Base-by-base conservation (phyloP, 2,113 vertebrate genomes). In the Madoqua kirkii region DNA sequence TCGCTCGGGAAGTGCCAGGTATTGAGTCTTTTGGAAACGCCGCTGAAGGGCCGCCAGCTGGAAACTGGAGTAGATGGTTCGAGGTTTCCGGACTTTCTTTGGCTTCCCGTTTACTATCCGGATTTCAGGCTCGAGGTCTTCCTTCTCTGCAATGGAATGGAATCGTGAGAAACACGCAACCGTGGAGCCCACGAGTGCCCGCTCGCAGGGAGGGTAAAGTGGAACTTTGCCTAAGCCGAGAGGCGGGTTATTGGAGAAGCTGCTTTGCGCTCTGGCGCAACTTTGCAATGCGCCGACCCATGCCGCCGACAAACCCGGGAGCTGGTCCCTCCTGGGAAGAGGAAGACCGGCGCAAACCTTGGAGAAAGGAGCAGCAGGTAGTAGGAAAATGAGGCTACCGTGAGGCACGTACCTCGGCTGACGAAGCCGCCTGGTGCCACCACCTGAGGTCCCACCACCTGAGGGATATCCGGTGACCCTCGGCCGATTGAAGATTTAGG, bases 61-160 rank as follows among this genome's bases (percentile, higher is more conserved):
- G 98, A 99, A 99, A 93, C 99, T 99, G 98, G 99, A 99, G 97
- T 99, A 99, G 98, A 99, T 99, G 92, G 99, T 99, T 67, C 99
- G 99, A 59, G 99, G 99, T 98, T 99, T 99, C 94, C 99, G 98
- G 92, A 99, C 99, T 99, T 99, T 99, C 99, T 99, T 99, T 99
- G 99, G 99, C 98, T 99, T 99, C 89, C 99, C 99, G 97, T 99
- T 99, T 79, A 99, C 99, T 98, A 99, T 99, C 96, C 99, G 99
- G 95, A 99, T 99, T 99, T 99, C 99, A 74, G 99, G 99, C 98
- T 99, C 99, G 52, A 99, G 99, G 76, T 99, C 99, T 97, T 99
- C 99, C 98, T 99, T 99, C 98, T 99, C 99, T 99, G 98, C 96
- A 98, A 97, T 81, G n/a, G 92, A 96, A 98, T 45, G 98, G 87